Base-by-base conservation (phyloP, 2,888 invertebrate genomes). In the Drosophila imparisetae region DNA sequence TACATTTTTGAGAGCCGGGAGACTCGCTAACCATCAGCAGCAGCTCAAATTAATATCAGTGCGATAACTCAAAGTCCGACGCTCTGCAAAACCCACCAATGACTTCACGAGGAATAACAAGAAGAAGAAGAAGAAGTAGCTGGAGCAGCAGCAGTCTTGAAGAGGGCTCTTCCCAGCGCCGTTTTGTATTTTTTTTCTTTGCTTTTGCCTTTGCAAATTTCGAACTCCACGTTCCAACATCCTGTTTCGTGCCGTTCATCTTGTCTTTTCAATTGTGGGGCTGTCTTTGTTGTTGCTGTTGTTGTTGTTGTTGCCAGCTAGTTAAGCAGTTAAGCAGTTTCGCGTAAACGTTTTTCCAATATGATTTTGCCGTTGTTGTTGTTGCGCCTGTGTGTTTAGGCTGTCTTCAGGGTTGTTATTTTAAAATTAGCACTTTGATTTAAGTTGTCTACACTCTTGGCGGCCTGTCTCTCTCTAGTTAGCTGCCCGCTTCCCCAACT, bases 311-410 rank as follows among this genome's bases (percentile, higher is more conserved):
- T 80, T 84, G 87, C 73, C 83, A 89, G 86, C 86, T 83, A 86
- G 86, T 86, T 89, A 89, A 86, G 88, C 86, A 86, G 89, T 85
- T 89, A 89, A 86, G 88, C 86, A 86, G 89, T 87, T 89, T 83
- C 88, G 86, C 88, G 87, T 86, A 85, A 85, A 85, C 84, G 84
- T 80, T 85, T 85, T 85, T 84, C 89, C 84, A 88, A 85, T 85
- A 85, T 85, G 86, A 85, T 78, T 82, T 72, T 48, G 75, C 65
- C 54, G 69, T 59, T 72, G 67, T 15, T 68, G 72, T 38, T 70
- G 61, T 36, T 68, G 72, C 38, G 83, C 68, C 83, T 85, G 89
- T 85, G 89, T 85, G 84, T 85, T 85, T 85, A 85, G 89, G 89
- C 84, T 85, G 84, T 85, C 84, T 85, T 73, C 84, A 85, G 89